Evolutionary conservation across 2,113 vertebrate genomes (phyloP).

Genomic region (Mirza zaza): DNA sequence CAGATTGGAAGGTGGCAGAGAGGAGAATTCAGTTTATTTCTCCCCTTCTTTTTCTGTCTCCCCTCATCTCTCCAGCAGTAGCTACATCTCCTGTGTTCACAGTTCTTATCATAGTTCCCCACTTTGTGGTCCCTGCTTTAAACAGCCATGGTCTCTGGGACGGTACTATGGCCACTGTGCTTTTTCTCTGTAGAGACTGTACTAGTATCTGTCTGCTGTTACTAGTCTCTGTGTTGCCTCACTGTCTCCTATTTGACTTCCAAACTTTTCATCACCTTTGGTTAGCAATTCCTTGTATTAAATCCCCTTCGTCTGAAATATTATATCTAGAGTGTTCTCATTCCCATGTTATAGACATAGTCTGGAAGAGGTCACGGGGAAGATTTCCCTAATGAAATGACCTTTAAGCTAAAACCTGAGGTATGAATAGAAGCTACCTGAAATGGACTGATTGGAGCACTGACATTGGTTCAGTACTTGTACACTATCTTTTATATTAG

Average conservation of each 20-base stretch:
- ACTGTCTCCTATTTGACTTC: background rate
- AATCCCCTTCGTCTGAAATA: background rate
- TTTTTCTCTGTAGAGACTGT: background rate
- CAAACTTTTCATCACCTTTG: background rate
- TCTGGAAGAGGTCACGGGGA: background rate
- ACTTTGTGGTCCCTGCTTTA: background rate
- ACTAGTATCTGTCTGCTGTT: background rate
- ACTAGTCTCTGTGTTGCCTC: background rate
- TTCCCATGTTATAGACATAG: background rate
- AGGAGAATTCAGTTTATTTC: background rate
- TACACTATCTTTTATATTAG: background rate
- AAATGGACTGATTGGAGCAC: background rate
- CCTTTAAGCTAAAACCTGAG: background rate
- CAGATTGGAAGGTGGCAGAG: background rate
- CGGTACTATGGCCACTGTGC: background rate
- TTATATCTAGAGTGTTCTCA: background rate
- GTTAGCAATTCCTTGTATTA: background rate
- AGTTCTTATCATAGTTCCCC: background rate
- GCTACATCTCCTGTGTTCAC: background rate
- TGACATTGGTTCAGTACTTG: background rate
- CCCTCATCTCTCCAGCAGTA: background rate
- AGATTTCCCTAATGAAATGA: background rate
- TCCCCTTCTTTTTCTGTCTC: background rate
- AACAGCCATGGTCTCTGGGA: background rate
- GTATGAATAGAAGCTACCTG: too few relatives aligned